Base-by-base conservation (phyloP, 2,113 vertebrate species). In the Noctilio leporinus region DNA sequence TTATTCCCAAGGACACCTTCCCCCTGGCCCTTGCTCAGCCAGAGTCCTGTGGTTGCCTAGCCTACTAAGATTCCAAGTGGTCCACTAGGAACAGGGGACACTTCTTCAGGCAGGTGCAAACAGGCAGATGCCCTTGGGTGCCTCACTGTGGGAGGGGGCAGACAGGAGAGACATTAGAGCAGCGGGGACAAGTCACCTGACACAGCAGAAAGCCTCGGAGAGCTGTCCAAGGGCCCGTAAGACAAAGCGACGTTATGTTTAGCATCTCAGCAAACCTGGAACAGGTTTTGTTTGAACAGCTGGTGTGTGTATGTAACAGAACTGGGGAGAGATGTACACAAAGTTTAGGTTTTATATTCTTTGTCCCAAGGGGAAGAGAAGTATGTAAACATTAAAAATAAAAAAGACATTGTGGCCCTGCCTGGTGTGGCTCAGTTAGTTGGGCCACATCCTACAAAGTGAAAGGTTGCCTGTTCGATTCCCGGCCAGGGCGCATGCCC, bases 351-450 rank as follows among this genome's bases (percentile, higher is more conserved):
- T 86, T 77, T 67, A 22, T 15, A n/a, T 51, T 47, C 40, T 88
- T 82, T 86, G 38, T 47, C 43, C 59, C 24, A 38, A 67, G 93
- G 81, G 15, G 45, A 86, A 73, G 45, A 80, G 51, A 92, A 76
- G 38, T 3, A 0, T 26, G 11, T 59, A 77, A 83, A 72, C 26
- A 9, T 88, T 83, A 15, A 38, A 73, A 82, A 86, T n/a, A 83
- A 57, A 47, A 47, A 59, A 30, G 28, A 12, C 4, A 62, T 14
- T 62, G 28, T 62, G 28, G 59, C 59, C 59, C 28, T 62, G 59
- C 28, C 59, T 5, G 11, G 59, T 62, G 59, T 30, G 59, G 57
- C 59, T 62, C 59, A 30, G 26, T 62, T 12, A 1, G 59, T 62
- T 62, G 59, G 59, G n/a, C 26, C 26, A 1, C 26, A 24, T 57